A percentile compares a stretch with the other conserved stretches of the same genome.
These are phyloP conservation scores for Scaptomyza montana DNA, from an alignment of 1,140 invertebrate genomes.

Conservation along the genomic window DNA sequence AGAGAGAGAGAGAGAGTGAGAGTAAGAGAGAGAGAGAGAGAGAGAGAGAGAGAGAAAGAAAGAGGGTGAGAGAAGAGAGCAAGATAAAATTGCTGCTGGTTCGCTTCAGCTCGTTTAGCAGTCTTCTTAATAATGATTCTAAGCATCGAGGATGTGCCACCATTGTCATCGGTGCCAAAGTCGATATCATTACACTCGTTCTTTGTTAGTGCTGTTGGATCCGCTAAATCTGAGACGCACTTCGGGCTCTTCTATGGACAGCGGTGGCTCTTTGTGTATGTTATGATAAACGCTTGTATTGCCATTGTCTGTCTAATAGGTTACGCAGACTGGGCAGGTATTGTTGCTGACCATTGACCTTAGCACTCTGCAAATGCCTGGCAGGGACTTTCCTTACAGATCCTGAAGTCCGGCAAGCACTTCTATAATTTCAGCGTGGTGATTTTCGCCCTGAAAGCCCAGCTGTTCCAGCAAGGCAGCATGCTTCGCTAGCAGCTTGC, in stretches of 20 bases:
- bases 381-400: slow-evolving; percentile 88
- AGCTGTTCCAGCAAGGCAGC: slow-evolving; percentile 91
- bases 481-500: slow-evolving; percentile 92
- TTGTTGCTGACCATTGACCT: slow-evolving; percentile 86
- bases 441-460: too few species aligned
- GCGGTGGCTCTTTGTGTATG: slow-evolving; percentile 91
- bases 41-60: too few species aligned
- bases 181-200: slow-evolving; percentile 84
- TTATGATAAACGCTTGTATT: too few species aligned
- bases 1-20: too few species aligned
- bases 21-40: too few species aligned
- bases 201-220: slow-evolving; percentile 81
- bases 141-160: slow-evolving; percentile 72
- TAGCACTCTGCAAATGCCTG: slow-evolving; percentile 86
- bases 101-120: neutral
- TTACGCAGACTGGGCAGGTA: slow-evolving; percentile 86
- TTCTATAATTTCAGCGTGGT: too few species aligned
- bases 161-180: slow-evolving; percentile 85
- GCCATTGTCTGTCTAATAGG: slow-evolving; percentile 91
- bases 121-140: neutral
- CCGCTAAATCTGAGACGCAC: slow-evolving; percentile 86
- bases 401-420: too few species aligned
- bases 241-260: slow-evolving; percentile 88
- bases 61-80: neutral
- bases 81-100: too few species aligned